Conservation (phyloP, 2,888 invertebrate genomes). For the Melanostoma scalare region DNA sequence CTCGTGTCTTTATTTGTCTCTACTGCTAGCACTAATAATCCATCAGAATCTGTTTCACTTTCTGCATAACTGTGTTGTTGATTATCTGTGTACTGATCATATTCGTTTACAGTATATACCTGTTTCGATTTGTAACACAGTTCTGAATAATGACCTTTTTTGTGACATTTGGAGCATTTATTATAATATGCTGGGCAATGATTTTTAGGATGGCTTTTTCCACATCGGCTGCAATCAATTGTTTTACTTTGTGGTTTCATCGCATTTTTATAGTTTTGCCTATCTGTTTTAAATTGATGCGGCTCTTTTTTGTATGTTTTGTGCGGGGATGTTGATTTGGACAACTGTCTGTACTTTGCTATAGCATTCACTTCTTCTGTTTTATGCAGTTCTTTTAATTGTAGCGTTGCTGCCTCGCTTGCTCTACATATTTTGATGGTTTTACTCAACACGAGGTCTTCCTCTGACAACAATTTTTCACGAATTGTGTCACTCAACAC, state of each 20-base stretch:
- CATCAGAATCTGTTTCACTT: constrained; percentile 1
- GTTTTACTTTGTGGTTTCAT: not conserved
- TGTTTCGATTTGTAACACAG: not conserved
- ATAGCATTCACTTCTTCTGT: constrained; percentile 17
- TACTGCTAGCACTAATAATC: not conserved
- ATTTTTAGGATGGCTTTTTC: constrained; percentile 5
- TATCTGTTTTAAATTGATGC: not conserved
- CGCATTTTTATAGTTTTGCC: not conserved
- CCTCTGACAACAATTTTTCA: constrained; percentile 34
- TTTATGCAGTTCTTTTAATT: constrained; percentile 34
- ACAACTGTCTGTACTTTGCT: constrained; percentile 3
- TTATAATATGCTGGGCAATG: not conserved
- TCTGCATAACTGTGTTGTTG: too few relatives aligned
- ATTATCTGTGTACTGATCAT: too few relatives aligned
- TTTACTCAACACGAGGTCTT: not conserved
- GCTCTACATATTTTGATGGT: constrained; percentile 31
- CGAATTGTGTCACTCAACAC: constrained; percentile 11
- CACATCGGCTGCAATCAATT: constrained; percentile 2
- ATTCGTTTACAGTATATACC: not conserved
- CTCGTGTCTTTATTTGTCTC: constrained; percentile 21
- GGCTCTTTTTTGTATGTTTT: not conserved
- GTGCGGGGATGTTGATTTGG: not conserved
- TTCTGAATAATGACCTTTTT: constrained; percentile 1
- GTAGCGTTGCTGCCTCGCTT: constrained; percentile 30
- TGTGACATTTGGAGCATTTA: constrained; percentile 3